Evolutionary conservation across 2,888 invertebrate species (phyloP).

Genomic region (Eupithecia centaureata): DNA sequence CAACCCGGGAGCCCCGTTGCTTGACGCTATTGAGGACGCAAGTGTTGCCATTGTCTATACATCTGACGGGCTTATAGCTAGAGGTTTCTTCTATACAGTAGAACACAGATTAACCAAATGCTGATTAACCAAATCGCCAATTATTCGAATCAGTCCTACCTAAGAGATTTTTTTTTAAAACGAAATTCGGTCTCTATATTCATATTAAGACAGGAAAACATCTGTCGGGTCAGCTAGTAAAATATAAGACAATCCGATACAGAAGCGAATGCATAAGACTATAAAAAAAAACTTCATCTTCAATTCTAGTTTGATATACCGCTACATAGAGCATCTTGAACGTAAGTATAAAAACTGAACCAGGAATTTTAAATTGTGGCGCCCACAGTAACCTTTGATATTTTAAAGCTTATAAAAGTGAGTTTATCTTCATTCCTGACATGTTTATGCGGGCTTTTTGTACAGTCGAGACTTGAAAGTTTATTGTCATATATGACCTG

Average conservation of each 20-base stretch:
- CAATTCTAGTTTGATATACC: neutral
- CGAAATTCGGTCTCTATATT: too few species aligned
- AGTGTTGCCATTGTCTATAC: conserved; percentile 69
- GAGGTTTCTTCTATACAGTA: neutral
- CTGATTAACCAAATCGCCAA: too few species aligned
- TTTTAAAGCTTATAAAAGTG: conserved; percentile 66
- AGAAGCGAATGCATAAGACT: neutral
- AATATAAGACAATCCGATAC: too few species aligned
- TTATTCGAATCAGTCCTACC: too few species aligned
- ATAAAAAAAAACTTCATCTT: neutral
- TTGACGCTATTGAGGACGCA: conserved; percentile 71
- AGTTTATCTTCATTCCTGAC: conserved; percentile 68
- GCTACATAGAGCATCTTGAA: conserved; percentile 12
- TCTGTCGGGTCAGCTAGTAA: too few species aligned
- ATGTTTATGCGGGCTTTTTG: conserved; percentile 66
- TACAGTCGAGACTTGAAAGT: conserved; percentile 58
- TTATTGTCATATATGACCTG: conserved; percentile 60
- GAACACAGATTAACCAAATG: too few species aligned
- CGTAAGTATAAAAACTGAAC: conserved; percentile 15
- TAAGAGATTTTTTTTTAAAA: too few species aligned
- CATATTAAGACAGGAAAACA: too few species aligned
- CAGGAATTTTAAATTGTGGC: conserved; percentile 31
- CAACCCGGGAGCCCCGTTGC: conserved; percentile 60
- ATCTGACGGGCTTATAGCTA: neutral
- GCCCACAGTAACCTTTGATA: conserved; percentile 50